phyloP scores from a whole-genome alignment of 1,140 invertebrate genomes.

The Coptotermes formosanus region DNA sequence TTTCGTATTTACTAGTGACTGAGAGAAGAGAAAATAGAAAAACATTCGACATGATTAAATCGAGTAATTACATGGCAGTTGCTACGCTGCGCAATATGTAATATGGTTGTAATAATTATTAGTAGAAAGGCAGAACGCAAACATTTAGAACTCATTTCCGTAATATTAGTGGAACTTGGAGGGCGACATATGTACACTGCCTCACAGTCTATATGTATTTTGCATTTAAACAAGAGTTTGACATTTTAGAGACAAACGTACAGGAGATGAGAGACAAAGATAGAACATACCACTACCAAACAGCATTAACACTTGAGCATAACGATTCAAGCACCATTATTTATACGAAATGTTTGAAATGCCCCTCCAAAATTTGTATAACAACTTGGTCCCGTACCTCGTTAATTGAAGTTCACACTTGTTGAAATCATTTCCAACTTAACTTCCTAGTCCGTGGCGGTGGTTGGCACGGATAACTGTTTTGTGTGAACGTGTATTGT shows the following conservation, averaged over 20 bases:
- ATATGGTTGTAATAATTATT: neutral
- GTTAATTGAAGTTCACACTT: conserved; percentile 16
- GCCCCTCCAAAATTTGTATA: conserved; percentile 11
- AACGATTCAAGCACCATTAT: conserved; percentile 7
- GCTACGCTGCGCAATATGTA: neutral
- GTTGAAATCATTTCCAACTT: conserved; percentile 17
- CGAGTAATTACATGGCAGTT: neutral
- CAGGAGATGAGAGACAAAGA: neutral
- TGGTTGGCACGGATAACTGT: neutral
- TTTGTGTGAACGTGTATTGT: neutral
- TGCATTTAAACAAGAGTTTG: neutral
- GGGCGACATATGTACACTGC: neutral
- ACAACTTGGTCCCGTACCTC: neutral
- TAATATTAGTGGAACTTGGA: neutral
- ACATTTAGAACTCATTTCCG: neutral
- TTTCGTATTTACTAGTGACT: no score
- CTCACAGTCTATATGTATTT: neutral
- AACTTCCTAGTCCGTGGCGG: neutral
- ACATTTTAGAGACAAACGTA: conserved; percentile 19
- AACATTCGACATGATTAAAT: neutral
- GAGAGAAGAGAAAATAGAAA: no score
- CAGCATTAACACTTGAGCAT: conserved; percentile 7
- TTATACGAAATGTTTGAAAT: conserved; percentile 17
- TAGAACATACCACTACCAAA: neutral
- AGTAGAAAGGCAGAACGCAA: neutral